Evolutionary conservation across 2,888 invertebrate species (phyloP).

Genomic region (Lamellibrachia columna): DNA sequence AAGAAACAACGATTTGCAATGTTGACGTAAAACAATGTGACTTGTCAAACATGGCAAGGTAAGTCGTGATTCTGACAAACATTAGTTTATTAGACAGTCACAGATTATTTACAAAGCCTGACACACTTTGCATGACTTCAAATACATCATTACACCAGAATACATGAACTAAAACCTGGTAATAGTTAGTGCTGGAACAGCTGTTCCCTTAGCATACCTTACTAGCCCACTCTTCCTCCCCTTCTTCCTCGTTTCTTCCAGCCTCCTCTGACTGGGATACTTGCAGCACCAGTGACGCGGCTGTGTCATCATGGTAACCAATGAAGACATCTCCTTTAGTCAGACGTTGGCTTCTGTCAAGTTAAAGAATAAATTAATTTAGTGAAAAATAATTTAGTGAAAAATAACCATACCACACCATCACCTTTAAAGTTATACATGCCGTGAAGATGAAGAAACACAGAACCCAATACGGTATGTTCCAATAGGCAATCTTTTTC

Average conservation of each 20-base stretch:
- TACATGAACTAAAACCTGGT: too few species aligned
- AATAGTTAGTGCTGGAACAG: too few species aligned
- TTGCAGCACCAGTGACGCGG: slow-evolving; percentile 52
- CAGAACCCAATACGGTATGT: too few species aligned
- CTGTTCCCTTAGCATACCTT: background rate
- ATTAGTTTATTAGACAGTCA: slow-evolving; percentile 34
- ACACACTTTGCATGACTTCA: too few species aligned
- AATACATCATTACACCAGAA: too few species aligned
- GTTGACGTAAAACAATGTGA: too few species aligned
- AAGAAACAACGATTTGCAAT: too few species aligned
- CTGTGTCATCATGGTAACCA: slow-evolving; percentile 56
- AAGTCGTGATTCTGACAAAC: slow-evolving; percentile 41
- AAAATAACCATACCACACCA: background rate
- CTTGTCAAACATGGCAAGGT: too few species aligned
- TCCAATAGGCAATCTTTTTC: too few species aligned
- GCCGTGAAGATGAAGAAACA: background rate
- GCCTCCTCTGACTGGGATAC: slow-evolving; percentile 29
- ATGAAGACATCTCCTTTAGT: slow-evolving; percentile 52
- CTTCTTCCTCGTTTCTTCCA: slow-evolving; percentile 17
- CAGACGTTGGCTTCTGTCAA: background rate
- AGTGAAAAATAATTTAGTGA: slow-evolving; percentile 19
- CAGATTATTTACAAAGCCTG: background rate
- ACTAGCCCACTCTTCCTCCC: slow-evolving; percentile 19
- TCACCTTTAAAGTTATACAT: too few species aligned
- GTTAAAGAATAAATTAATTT: background rate